These are phyloP conservation scores for Tribolium freemani DNA, from an alignment of 2,888 invertebrate species.

Conservation along the genomic window DNA sequence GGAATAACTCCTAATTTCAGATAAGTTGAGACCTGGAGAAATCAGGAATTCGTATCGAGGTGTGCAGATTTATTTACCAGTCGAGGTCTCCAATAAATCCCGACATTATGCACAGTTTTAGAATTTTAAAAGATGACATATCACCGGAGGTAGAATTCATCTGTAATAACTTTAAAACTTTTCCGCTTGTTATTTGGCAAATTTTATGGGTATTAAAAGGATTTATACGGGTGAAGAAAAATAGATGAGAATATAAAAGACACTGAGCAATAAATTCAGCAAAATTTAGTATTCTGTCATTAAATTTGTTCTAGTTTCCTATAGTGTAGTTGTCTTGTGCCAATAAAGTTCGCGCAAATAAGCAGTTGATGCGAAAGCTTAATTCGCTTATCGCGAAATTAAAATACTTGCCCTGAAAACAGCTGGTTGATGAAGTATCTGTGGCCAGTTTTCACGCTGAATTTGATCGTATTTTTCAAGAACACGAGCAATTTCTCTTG, in stretches of 20 bases:
- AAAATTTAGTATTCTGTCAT: not conserved
- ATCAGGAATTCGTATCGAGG: not conserved
- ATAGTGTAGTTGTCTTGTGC: not conserved
- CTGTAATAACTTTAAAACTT: slow-evolving; percentile 10
- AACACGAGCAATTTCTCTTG: slow-evolving; percentile 67
- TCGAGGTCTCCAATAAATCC: not conserved
- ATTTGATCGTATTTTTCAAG: slow-evolving; percentile 69
- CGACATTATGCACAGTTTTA: not conserved
- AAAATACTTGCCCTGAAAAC: slow-evolving; percentile 69
- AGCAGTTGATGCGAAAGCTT: not conserved
- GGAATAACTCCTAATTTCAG: no score
- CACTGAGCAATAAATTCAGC: not conserved
- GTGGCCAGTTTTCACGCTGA: slow-evolving; percentile 73
- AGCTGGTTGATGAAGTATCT: slow-evolving; percentile 73
- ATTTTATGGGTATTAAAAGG: slow-evolving; percentile 8
- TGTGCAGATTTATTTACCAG: not conserved
- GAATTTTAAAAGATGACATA: not conserved
- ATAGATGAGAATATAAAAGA: not conserved
- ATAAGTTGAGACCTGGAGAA: not conserved
- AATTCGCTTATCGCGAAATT: not conserved
- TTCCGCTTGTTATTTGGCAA: slow-evolving; percentile 11
- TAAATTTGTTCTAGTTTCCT: not conserved
- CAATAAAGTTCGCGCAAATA: not conserved
- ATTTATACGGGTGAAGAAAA: not conserved
- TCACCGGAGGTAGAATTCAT: not conserved